Evolutionary conservation across 2,888 invertebrate genomes (phyloP), one percentile per base, ranked within the genome.

Genomic region (Caenorhabditis parvicauda): DNA sequence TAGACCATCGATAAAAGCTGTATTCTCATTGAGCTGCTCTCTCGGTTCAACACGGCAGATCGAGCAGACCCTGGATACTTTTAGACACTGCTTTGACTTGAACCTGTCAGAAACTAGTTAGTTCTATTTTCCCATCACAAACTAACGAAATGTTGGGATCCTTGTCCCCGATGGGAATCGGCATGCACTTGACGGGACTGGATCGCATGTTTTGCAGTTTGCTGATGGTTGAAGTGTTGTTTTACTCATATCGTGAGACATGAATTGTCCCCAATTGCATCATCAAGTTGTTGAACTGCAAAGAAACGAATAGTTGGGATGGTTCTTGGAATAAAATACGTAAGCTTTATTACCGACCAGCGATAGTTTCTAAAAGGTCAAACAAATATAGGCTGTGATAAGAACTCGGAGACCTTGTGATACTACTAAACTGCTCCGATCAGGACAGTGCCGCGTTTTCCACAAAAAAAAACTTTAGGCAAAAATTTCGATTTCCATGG

Each of bases 21-120:
- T 96, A 57, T 81, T 81, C 63, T 81, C 80, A 72, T 85, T 85
- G 17, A 85, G 72, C 84, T 98, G 98, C 82, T 98, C 93, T 49
- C 98, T 86, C 1, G 91, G 91, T 25, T 94, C 96, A 0, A 94
- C 92, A 14, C 95, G 94, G 82, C 98, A 98, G 52, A 95, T 90
- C 0, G 95, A 89, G 74, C 93, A 92, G 3, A 92, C 92, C 70
- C 98, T 86, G 5, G 80, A 74, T 19, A 80, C 72, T 43, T 73
- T 69, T 21, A 80, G 58, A 22, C 80, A 80, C 22, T 70, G 69
- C 22, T 76, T 72, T 38, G 72, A 67, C 37, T 71, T 68, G 66
- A 79, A 79, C 39, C 74, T 75, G 59, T 17, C 7, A 17, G 41
- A 41, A 41, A 41, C n/a, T 41, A 17, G 19, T 41, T 7, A 32